These are phyloP conservation scores for Brevimyrus niger DNA, from an alignment of 2,113 vertebrate genomes.

Conservation along the genomic window DNA sequence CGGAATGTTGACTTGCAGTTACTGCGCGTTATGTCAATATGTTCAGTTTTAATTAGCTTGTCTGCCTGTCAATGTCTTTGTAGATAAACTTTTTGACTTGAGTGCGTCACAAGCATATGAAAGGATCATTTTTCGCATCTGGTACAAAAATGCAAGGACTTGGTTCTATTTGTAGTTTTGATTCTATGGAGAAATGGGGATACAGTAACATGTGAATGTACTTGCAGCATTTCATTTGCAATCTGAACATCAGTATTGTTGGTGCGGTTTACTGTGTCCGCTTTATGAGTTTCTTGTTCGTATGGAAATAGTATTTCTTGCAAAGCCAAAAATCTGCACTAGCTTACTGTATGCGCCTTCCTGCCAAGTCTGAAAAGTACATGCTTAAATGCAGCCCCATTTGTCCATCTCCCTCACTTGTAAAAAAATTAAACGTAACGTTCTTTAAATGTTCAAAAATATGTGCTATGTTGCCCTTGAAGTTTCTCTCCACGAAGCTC, in stretches of 20 bases:
- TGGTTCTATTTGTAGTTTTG: background rate
- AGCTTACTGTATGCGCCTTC: background rate
- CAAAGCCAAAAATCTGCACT: background rate
- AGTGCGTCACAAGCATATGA: background rate
- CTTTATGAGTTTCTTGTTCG: background rate
- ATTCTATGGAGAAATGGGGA: background rate
- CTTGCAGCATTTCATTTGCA: too few relatives aligned
- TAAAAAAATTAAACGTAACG: background rate
- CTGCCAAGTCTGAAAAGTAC: background rate
- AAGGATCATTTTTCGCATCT: background rate
- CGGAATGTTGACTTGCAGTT: background rate
- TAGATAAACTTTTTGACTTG: background rate
- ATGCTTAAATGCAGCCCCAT: background rate
- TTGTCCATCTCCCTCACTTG: background rate
- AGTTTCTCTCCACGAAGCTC: background rate
- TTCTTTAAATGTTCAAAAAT: background rate
- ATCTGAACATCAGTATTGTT: background rate
- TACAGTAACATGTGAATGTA: background rate
- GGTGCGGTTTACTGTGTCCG: background rate
- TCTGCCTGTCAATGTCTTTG: background rate
- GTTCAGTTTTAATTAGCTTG: background rate
- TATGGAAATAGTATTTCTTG: background rate
- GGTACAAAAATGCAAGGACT: background rate
- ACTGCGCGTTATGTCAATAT: background rate
- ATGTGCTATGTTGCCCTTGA: background rate